These are phyloP conservation scores for Epizoanthus ramosus DNA, from an alignment of 92 coral and sea anemone genomes.

Conservation along the genomic window DNA sequence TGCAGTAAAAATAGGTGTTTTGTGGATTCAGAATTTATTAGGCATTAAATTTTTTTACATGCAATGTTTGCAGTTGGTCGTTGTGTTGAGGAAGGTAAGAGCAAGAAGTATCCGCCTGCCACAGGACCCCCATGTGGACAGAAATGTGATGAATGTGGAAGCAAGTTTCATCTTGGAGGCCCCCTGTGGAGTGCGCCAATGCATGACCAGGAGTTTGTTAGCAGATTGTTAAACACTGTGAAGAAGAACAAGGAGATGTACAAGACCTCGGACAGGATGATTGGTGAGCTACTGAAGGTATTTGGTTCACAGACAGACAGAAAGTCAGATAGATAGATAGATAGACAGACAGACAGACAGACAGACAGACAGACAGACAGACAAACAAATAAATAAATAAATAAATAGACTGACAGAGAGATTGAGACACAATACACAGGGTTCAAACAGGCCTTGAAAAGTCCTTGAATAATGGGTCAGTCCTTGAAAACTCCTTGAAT, in stretches of 20 bases:
- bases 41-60: too few relatives aligned
- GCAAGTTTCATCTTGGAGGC: conserved; percentile 89
- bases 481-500: too few relatives aligned
- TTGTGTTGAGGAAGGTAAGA: conserved; percentile 80
- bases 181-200: conserved; percentile 95
- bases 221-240: conserved; percentile 62
- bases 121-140: conserved; percentile 86
- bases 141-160: conserved; percentile 82
- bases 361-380: too few relatives aligned
- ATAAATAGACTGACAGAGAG: too few relatives aligned
- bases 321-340: too few relatives aligned
- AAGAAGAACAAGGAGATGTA: conserved; percentile 63
- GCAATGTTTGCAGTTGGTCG: conserved; percentile 74
- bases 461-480: too few relatives aligned
- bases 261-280: conserved; percentile 90
- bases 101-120: conserved; percentile 96
- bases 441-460: too few relatives aligned
- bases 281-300: conserved; percentile 65
- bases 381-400: background rate
- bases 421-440: too few relatives aligned
- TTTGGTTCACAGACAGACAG: too few relatives aligned
- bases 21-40: background rate
- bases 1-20: too few relatives aligned
- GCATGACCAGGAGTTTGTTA: conserved; percentile 70
- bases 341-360: too few relatives aligned